These are phyloP conservation scores for Otolemur crassicaudatus DNA, from an alignment of 2,797 vertebrate species.

Conservation along the genomic window DNA sequence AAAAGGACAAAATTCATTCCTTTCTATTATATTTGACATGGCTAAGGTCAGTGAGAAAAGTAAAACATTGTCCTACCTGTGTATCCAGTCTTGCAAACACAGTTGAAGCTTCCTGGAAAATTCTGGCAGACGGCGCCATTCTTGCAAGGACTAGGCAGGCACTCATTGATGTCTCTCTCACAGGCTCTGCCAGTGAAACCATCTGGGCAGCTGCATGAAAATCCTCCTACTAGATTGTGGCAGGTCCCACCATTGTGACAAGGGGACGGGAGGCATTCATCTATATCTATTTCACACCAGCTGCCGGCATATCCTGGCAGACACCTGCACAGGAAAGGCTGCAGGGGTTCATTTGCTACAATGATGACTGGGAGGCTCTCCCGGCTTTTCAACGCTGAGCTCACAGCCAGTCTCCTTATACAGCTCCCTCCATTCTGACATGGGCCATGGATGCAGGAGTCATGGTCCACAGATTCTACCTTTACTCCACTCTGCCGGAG, in stretches of 20 bases:
- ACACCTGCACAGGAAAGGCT: slow-evolving; percentile 95
- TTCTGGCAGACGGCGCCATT: slow-evolving; percentile 94
- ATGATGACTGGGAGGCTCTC: slow-evolving; percentile 96
- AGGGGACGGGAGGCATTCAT: slow-evolving; percentile 95
- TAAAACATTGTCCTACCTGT: slow-evolving; percentile 90
- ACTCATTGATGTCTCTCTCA: slow-evolving; percentile 97
- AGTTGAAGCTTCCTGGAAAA: slow-evolving; percentile 95
- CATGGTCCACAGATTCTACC: slow-evolving; percentile 96
- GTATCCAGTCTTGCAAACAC: slow-evolving; percentile 96
- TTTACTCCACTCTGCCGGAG: slow-evolving; percentile 95
- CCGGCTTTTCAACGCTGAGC: slow-evolving; percentile 88
- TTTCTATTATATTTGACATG: not conserved
- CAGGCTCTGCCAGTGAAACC: slow-evolving; percentile 98
- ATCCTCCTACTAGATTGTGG: slow-evolving; percentile 96
- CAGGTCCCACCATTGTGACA: slow-evolving; percentile 95
- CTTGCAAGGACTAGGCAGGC: slow-evolving; percentile 93
- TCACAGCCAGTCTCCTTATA: slow-evolving; percentile 92
- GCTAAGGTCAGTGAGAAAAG: not conserved
- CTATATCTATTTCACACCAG: slow-evolving; percentile 94
- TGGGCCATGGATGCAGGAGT: slow-evolving; percentile 94
- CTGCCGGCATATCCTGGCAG: slow-evolving; percentile 94
- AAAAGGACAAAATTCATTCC: not conserved
- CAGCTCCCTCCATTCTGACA: slow-evolving; percentile 98
- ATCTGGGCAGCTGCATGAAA: slow-evolving; percentile 96
- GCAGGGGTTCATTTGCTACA: slow-evolving; percentile 93